Conservation (phyloP, 2,888 invertebrate species). For the Dyspetes luteomarginatus region DNA sequence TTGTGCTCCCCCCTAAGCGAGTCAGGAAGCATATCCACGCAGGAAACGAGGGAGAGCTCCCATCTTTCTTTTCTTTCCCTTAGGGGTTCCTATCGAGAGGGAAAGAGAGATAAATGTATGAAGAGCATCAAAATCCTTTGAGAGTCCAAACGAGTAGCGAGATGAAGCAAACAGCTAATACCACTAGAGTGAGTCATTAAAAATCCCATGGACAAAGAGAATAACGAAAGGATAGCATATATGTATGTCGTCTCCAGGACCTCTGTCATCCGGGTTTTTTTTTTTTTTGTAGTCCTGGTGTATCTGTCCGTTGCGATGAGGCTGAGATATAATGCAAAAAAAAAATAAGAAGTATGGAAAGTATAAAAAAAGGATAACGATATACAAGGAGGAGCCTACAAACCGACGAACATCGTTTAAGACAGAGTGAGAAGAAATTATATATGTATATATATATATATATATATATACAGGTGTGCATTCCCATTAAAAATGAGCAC, state of each 20-base stretch:
- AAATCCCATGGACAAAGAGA: constrained; percentile 50
- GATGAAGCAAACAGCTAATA: background rate
- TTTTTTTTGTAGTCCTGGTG: constrained; percentile 28
- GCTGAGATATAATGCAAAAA: constrained; percentile 25
- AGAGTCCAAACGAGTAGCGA: background rate
- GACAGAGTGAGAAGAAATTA: background rate
- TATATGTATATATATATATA: no score
- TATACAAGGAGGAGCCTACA: constrained; percentile 5
- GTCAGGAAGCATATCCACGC: constrained; percentile 12
- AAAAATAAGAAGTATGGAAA: constrained; percentile 3
- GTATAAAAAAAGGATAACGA: background rate
- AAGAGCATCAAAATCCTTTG: constrained; percentile 19
- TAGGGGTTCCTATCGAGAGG: constrained; percentile 30
- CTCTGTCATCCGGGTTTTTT: constrained; percentile 29
- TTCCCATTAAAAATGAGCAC: constrained; percentile 60
- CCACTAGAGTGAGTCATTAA: constrained; percentile 57
- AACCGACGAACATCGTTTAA: constrained; percentile 19
- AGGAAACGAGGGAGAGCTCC: constrained; percentile 39
- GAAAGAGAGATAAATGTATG: no score
- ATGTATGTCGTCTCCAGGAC: background rate
- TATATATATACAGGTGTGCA: constrained; percentile 2
- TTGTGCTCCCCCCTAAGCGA: constrained; percentile 12
- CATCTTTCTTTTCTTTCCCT: constrained; percentile 49
- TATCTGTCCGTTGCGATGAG: constrained; percentile 6
- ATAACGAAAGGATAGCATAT: constrained; percentile 28